Evolutionary conservation across 2,113 vertebrate species (phyloP), one percentile per base, ranked within the genome.

Genomic region (Cebidichthys violaceus): DNA sequence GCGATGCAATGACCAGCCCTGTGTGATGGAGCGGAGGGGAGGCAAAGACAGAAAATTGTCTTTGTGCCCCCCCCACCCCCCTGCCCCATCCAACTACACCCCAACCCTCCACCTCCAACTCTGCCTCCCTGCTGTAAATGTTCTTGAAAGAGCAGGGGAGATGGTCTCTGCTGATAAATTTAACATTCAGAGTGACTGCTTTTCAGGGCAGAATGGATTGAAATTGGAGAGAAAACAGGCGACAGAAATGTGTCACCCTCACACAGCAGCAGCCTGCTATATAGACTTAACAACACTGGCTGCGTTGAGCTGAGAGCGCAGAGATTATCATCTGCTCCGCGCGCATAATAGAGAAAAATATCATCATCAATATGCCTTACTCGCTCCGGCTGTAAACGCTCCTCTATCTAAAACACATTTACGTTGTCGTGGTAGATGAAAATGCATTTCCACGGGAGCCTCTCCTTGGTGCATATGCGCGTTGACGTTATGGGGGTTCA

Each of bases 1-100:
- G 70, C 87, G 91, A 95, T 95, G 94, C 94, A 92, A 92, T 94
- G 94, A 88, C 92, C 94, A 90, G 93, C 77, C 70, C 92, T 90
- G 93, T 93, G 91, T 93, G 92, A 93, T 93, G 92, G 93, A 94
- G 92, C 89, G 79, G 87, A 93, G 88, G 88, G 90, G 86, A 90
- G 90, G 88, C 77, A 39, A 88, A 91, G 90, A 92, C 70, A 84
- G 88, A 90, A 91, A 91, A 94, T 93, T 92, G 93, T 93, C 92
- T 95, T 92, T 94, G 92, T 92, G 89, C 55, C 81, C 81, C 88
- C 74, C 45, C 8, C 20, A 6, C 47, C 15, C 41, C 61, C 47
- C 14, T 0, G 65, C 37, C 75, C 65, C 64, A 27, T 52, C 35
- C 52, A 35, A 37, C 71, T 27, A 13, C 33, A 14, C 17, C 57